A percentile compares a stretch with the other conserved stretches of the same genome.
Conservation (phyloP, 2,888 invertebrate species). For the Nesidiocoris tenuis region DNA sequence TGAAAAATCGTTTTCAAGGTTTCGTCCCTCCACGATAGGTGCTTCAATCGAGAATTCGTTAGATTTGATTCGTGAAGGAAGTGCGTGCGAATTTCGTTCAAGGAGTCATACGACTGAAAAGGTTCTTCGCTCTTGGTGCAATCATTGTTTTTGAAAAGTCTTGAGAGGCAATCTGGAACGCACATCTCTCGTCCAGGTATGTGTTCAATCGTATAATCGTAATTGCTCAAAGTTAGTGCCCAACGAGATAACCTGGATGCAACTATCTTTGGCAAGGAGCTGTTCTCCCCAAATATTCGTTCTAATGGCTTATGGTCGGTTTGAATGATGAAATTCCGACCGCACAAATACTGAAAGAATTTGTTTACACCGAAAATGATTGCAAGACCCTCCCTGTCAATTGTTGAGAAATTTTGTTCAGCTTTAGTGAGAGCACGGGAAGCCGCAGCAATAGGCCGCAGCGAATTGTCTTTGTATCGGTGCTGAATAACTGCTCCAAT, state of each 20-base stretch:
- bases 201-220: background rate
- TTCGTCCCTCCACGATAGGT: background rate
- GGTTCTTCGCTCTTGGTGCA: no score
- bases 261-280: background rate
- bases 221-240: background rate
- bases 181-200: background rate
- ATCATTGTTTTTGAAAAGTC: background rate
- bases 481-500: constrained; percentile 26
- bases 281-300: background rate
- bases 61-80: background rate
- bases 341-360: background rate
- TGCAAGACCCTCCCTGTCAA: constrained; percentile 5
- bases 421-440: background rate
- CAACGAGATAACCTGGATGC: background rate
- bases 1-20: background rate
- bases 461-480: background rate
- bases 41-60: background rate
- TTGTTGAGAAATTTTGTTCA: background rate
- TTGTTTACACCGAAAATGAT: background rate
- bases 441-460: background rate
- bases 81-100: no score
- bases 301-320: constrained; percentile 5
- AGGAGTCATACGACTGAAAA: no score
- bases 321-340: background rate
- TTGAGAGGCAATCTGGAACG: constrained; percentile 19